Evolutionary conservation across 1,140 invertebrate genomes (phyloP), one percentile per base, ranked within the genome.

Genomic region (Heliothis subflexa): DNA sequence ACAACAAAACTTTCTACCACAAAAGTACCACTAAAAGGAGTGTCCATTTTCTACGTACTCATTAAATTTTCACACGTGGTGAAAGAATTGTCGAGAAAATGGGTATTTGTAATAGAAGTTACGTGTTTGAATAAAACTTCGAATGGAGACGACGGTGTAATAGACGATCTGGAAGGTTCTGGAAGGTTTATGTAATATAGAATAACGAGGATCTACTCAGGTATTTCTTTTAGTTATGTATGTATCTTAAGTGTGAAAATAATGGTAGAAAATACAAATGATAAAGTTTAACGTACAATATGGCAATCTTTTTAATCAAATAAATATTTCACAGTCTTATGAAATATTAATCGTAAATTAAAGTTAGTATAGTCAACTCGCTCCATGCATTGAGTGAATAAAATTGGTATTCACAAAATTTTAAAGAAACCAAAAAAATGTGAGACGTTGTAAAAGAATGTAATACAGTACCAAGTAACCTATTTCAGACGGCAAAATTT

Each of bases 21-120:
- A 21, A 73, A 70, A 49, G 55, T 25, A 21, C 40, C 21, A 25
- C 54, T 73, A 78, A 75, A 79, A 79, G 73, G 64, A 68, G 62
- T 74, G 78, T 74, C 78, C 71, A 68, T 79, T 79, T 62, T 68
- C 71, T 66, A 33, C 61, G 13, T 14, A 33, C 61, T 79, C 71
- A 75, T 79, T 79, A 79, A 79, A 79, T 79, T 79, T 79, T 79
- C 71, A 79, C 78, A 75, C 62, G 72, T 75, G 78, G 78, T 49
- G 71, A 74, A 79, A 75, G 78, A 79, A 75, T 57, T 45, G 52
- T 75, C 14, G 55, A 59, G 52, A 73, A 59, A 73, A 73, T 54
- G 71, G n/a, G 71, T 47, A 57, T 55, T 55, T 40, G 33, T 16
- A 21, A 57, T 61, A 61, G 33, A 18, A 78, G 50, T 59, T 49